These are phyloP conservation scores for Emmelina monodactyla DNA, from an alignment of 2,888 invertebrate genomes.

Conservation along the genomic window DNA sequence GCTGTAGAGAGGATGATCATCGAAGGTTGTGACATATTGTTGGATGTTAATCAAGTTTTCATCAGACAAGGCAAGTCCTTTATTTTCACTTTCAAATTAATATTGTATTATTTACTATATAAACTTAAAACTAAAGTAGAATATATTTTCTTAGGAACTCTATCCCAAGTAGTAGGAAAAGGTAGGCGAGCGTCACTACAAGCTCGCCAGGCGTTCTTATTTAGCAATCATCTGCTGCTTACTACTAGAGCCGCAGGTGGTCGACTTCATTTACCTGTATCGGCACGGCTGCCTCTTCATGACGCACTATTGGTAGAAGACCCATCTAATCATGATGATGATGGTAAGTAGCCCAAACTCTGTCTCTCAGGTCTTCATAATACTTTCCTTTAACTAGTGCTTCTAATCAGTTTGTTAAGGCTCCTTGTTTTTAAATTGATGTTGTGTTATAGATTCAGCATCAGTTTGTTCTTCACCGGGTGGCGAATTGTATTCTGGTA, in stretches of 20 bases:
- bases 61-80: constrained; percentile 79
- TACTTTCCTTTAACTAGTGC: not conserved
- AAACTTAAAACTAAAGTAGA: not conserved
- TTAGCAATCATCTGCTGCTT: constrained; percentile 88
- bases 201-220: constrained; percentile 84
- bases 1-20: constrained; percentile 94
- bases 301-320: constrained; percentile 89
- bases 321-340: constrained; percentile 73
- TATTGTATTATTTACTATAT: not conserved
- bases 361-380: no score
- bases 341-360: constrained; percentile 61
- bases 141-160: constrained; percentile 62
- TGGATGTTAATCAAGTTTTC: constrained; percentile 93
- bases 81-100: not conserved
- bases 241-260: constrained; percentile 85
- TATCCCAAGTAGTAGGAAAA: constrained; percentile 76
- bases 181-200: constrained; percentile 51
- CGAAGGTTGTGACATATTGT: constrained; percentile 90
- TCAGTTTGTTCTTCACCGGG: constrained; percentile 58
- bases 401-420: no score
- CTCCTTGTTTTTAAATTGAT: no score
- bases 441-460: constrained; percentile 35
- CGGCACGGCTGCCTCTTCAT: constrained; percentile 82
- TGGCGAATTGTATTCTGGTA: constrained; percentile 50
- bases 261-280: constrained; percentile 83